Percentiles rank a stretch among this genome's conserved stretches.
These are phyloP conservation scores for Liposcelis brunnea DNA, from an alignment of 2,888 invertebrate species.

Conservation along the genomic window DNA sequence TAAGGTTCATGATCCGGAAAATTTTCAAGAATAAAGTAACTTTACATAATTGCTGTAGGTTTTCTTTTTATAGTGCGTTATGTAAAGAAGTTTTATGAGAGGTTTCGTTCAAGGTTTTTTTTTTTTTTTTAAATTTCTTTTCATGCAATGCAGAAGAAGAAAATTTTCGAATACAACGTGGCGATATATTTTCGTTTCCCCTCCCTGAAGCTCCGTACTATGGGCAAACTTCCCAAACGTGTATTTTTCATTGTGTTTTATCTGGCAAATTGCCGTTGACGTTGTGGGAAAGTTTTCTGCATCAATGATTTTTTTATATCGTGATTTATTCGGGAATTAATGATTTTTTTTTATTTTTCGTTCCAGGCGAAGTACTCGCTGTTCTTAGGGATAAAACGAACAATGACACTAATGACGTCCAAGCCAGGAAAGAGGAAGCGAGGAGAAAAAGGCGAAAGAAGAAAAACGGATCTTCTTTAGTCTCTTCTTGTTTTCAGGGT, in stretches of 20 bases:
- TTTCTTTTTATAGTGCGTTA: too few relatives aligned
- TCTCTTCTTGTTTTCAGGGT: constrained; percentile 85
- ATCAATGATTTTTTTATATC: background rate
- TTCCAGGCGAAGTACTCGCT: constrained; percentile 26
- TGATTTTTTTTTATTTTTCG: constrained; percentile 9
- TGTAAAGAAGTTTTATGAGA: too few relatives aligned
- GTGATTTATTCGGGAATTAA: background rate
- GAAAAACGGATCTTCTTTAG: constrained; percentile 76
- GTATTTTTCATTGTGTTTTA: background rate
- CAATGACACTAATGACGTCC: constrained; percentile 22
- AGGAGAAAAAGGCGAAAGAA: constrained; percentile 74
- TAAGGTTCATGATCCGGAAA: too few relatives aligned
- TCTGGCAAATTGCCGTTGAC: constrained; percentile 1
- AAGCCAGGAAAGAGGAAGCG: constrained; percentile 66
- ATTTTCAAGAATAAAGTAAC: too few relatives aligned
- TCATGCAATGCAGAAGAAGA: too few relatives aligned
- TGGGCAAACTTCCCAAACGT: constrained; percentile 2
- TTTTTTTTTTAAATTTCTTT: too few relatives aligned
- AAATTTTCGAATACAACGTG: background rate
- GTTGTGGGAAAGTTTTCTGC: background rate
- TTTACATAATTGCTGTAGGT: too few relatives aligned
- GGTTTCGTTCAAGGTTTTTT: too few relatives aligned
- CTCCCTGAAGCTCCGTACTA: background rate
- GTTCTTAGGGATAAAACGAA: constrained; percentile 22
- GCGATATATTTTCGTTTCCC: too few relatives aligned